These are phyloP conservation scores for Geotrypetes seraphini DNA, from an alignment of 2,797 vertebrate species.

Conservation along the genomic window DNA sequence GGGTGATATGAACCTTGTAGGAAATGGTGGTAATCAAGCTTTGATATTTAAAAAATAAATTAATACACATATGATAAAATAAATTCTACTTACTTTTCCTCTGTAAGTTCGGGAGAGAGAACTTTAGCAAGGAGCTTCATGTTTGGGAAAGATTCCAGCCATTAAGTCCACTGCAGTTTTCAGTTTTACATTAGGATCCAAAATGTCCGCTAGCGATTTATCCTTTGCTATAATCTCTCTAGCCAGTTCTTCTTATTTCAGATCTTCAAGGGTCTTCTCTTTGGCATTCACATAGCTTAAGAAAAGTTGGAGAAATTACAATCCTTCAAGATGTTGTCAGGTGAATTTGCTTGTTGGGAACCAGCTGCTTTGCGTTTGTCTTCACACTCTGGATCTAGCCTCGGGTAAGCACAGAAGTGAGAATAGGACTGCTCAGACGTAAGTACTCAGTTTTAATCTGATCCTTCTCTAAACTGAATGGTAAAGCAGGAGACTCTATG, in stretches of 20 bases:
- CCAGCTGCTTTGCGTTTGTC: constrained; percentile 19
- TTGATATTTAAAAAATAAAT: too few species aligned
- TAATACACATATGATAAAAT: too few species aligned
- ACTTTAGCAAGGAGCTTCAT: constrained; percentile 70
- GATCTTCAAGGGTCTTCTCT: constrained; percentile 61
- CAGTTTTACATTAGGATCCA: constrained; percentile 77
- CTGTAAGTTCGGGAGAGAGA: constrained; percentile 47
- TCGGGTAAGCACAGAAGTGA: constrained; percentile 77
- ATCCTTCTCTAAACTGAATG: constrained; percentile 48
- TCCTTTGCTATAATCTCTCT: constrained; percentile 89
- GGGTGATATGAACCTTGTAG: too few species aligned
- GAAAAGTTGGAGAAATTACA: neutral
- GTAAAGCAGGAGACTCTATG: constrained; percentile 39
- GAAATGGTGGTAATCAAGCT: too few species aligned
- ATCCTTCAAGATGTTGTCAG: constrained; percentile 17
- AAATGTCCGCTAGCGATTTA: constrained; percentile 81
- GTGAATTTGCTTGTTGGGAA: constrained; percentile 8
- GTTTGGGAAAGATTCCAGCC: constrained; percentile 92
- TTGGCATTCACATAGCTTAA: constrained; percentile 38
- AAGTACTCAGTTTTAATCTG: constrained; percentile 62
- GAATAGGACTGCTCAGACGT: constrained; percentile 74
- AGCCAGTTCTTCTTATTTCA: constrained; percentile 82
- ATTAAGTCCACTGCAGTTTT: constrained; percentile 96
- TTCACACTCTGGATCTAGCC: constrained; percentile 49
- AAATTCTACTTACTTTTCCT: constrained; percentile 73